Conservation (phyloP, 2,113 vertebrate species). For the Poeciliopsis retropinna region DNA sequence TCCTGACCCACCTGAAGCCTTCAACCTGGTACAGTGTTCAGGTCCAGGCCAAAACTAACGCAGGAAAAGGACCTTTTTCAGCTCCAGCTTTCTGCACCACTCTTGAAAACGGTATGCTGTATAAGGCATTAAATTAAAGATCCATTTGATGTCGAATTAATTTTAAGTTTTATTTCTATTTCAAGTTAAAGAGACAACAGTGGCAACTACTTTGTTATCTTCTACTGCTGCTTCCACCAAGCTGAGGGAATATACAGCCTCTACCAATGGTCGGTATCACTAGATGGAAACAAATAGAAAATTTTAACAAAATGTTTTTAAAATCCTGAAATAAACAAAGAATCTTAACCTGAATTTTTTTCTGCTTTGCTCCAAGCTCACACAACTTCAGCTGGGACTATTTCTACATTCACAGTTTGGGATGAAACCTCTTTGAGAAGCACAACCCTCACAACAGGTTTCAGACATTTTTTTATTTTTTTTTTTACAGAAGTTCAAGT, state of each 20-base stretch:
- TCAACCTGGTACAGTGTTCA: constrained; percentile 51
- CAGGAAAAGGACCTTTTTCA: constrained; percentile 57
- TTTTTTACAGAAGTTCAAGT: no score
- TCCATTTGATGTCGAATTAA: not conserved
- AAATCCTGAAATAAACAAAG: not conserved
- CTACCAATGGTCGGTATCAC: constrained; percentile 32
- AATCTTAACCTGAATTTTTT: no score
- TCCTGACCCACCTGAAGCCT: constrained; percentile 58
- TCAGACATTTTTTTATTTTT: not conserved
- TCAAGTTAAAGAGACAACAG: constrained; percentile 40
- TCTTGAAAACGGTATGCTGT: constrained; percentile 55
- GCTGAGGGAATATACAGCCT: not conserved
- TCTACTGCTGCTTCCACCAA: constrained; percentile 12
- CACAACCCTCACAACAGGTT: not conserved
- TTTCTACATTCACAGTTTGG: not conserved
- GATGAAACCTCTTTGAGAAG: not conserved
- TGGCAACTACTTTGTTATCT: not conserved
- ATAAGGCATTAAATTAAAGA: not conserved
- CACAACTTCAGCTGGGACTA: not conserved
- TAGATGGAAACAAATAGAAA: not conserved
- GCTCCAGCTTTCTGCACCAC: constrained; percentile 57
- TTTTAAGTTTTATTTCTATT: constrained; percentile 19
- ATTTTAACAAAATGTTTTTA: not conserved
- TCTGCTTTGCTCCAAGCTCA: no score
- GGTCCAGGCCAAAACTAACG: constrained; percentile 55